Evolutionary conservation across 2,797 vertebrate species (phyloP), one percentile per base, ranked within the genome.

Genomic region (Melanotaenia trifasciata): DNA sequence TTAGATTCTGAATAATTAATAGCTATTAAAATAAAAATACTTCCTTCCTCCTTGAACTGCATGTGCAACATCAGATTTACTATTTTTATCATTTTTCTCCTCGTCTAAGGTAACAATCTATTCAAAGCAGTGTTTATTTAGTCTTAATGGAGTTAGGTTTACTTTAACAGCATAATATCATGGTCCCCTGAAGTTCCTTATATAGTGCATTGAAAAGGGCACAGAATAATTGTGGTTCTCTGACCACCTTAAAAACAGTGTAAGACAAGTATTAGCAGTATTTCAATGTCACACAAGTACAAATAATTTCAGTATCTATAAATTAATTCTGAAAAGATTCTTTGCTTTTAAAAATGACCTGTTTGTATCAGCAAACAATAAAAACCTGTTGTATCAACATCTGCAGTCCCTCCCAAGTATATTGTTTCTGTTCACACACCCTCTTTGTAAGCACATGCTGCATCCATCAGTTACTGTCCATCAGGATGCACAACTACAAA

Each of bases 361-460:
- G 22, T 51, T 26, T 12, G 12, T 53, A 53, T 56, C 16, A 26
- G 12, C 13, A 26, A 5, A 2, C 26, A 40, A 51, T 16, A 24
- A 11, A 33, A 22, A 16, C 62, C 70, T 53, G 74, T 9, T 57
- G 76, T 43, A 18, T 72, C 6, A 14, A 28, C 54, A 64, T 81
- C 69, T 78, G 79, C 62, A 62, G 65, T 20, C 53, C 56, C 66
- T 81, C 35, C 30, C 70, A 20, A 70, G 72, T 57, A 28, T 67
- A 62, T 69, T 28, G 13, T 7, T 14, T 28, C 11, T 24, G 16
- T 30, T 35, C 63, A 35, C 78, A 80, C 78, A 64, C 75, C 69
- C 79, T 70, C 78, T 66, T 5, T 43, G 45, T 53, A 67, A 71
- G 57, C 73, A 69, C 63, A 78, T 60, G 72, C 78, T 64, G 70